Base-by-base conservation (phyloP, 2,113 vertebrate genomes). In the Cnemophilus loriae region DNA sequence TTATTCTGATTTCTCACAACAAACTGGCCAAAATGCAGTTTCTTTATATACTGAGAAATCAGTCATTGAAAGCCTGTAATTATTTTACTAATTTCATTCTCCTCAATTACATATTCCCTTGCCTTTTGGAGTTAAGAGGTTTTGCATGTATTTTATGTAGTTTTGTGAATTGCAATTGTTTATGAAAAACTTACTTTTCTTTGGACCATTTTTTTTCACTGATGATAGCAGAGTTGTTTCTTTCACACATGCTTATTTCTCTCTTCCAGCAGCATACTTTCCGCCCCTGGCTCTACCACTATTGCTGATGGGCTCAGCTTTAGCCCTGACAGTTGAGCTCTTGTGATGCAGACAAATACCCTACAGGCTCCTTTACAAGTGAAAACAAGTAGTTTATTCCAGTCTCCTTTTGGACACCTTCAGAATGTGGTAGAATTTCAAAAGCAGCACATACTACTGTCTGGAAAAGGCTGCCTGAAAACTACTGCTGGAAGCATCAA, bases 21-120 rank as follows among this genome's bases (percentile, higher is more conserved):
- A 9, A 79, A 16, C 37, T 47, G 56, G 11, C 52, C 61, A 84
- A 86, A 52, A 52, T 71, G 42, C 11, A 19, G 9, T 74, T 77
- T 82, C 44, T 89, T 89, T 71, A 52, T 84, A 35, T 50, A 60
- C 52, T 82, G 33, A 85, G 84, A 87, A 95, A 87, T 89, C 60
- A 78, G 17, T 64, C 35, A 32, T 24, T 44, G 35, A 82, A 84
- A 75, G 19, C 35, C 39, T 87, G 41, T 60, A 89, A 87, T 95
- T 94, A 67, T 84, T 93, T 89, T 87, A 71, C 52, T 91, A 71
- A 84, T 93, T 94, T 42, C 12, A 11, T 91, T 87, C 39, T 83
- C 59, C 53, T 77, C 42, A 70, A 20, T 89, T 89, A 35, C 10
- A 23, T 83, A 57, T 68, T 94, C 44, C n/a, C 11, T 73, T 91